Evolutionary conservation across 92 coral and sea anemone species (phyloP), one percentile per base, ranked within the genome.

Genomic region (Heliopora coerulea): DNA sequence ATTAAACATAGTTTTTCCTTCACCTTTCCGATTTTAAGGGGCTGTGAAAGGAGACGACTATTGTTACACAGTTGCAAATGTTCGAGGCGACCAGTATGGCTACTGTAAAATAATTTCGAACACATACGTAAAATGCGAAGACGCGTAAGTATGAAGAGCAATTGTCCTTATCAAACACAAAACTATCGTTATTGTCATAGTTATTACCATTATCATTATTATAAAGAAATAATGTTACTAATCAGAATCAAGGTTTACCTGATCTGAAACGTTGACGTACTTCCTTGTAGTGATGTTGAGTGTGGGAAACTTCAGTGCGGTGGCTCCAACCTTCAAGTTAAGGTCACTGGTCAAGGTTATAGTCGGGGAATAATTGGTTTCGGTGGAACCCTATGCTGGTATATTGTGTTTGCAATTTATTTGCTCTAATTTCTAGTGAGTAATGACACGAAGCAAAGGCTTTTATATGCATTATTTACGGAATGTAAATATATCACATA

Each of bases 291-390:
- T 7, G 74, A 89, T 62, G 91, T 79, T 0, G 26, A 50, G 1
- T 89, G 96, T 46, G 96, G 96, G 5, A 90, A 89, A 63, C 81
- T 89, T 15, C 96, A 89, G 37, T 89, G 96, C 56, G 28, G 46
- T 26, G 83, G 74, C 28, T 54, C 31, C 25, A 37, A 37, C 11
- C 4, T 37, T 4, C 42, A 37, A 11, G 42, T 37, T 37, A 37
- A 11, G 42, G 11, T 4, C 11, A 37, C 42, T 37, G 42, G 42
- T 37, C 42, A 80, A 68, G 96, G 96, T 14, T 83, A 80, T 80
- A 83, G 79, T 21, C 84, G 84, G 60, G 72, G 62, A 0, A 73
- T 78, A 62, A 56, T 89, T 14, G 24, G 67, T 42, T 73, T 83
- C 26, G 80, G 57, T 64, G 82, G 90, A 10, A 49, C 73, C 13